Evolutionary conservation across 2,797 vertebrate species (phyloP).

Genomic region (Prionace glauca): DNA sequence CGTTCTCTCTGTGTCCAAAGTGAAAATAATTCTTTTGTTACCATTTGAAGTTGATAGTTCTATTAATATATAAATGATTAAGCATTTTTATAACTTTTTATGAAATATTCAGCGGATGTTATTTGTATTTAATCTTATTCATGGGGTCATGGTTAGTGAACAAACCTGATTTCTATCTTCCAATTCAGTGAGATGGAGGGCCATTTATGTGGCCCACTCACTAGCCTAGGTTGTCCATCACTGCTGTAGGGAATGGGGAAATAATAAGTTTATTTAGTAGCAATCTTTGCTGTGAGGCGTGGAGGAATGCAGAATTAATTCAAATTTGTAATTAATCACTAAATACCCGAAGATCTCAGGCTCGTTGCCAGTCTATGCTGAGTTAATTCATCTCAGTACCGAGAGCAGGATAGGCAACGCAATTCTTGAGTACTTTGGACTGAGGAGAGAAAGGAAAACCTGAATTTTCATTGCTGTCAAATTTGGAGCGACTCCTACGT

Average conservation of each 20-base stretch:
- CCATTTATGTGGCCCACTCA: no score
- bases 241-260: background rate
- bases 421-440: background rate
- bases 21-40: no score
- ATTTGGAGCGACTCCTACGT: background rate
- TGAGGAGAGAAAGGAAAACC: background rate
- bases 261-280: background rate
- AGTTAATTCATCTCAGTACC: background rate
- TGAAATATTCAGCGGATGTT: no score
- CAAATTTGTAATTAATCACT: background rate
- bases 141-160: no score
- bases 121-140: no score
- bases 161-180: no score
- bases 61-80: no score
- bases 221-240: no score
- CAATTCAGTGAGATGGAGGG: no score
- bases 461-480: background rate
- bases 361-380: background rate
- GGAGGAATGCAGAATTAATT: background rate
- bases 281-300: background rate
- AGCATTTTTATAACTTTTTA: no score
- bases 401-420: background rate
- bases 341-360: background rate
- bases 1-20: no score
- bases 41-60: no score